Evolutionary conservation across 2,797 vertebrate genomes (phyloP), one percentile per base, ranked within the genome.

Genomic region (Gymnoscopelus microlampas): DNA sequence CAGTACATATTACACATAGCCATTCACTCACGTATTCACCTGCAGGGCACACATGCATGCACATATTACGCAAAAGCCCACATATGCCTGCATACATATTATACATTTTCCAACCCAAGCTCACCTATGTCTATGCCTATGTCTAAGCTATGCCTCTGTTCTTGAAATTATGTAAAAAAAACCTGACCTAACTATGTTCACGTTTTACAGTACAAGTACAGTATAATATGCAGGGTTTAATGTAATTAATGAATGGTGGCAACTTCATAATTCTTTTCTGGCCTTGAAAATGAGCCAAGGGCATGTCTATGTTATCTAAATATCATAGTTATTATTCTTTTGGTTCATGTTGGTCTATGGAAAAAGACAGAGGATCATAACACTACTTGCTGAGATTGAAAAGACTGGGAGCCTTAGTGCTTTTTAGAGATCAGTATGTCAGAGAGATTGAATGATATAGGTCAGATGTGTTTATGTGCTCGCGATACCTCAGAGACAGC

Each of bases 351-450:
- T 61, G 61, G 70, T 14, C 19, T 2, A 11, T 62, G 66, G 51
- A 70, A 59, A 39, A 79, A 64, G 72, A 83, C 73, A 63, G 77
- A 74, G 29, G 54, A 80, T 81, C 64, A 75, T 83, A 75, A 76
- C 74, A 78, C 15, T 81, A 51, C 53, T 60, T 19, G 68, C 54
- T 4, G n/a, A 71, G 77, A 57, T 60, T 69, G 60, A 73, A 79
- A 76, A 73, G 56, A 56, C 58, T 51, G 53, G 60, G 61, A 74
- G 69, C 64, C 60, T 65, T 14, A 56, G 68, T 59, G 74, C 73
- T 83, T 83, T 78, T 73, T 71, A 77, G 63, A 82, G 73, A 75
- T 83, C 78, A 78, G 58, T 70, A 53, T 74, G 73, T 80, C 71
- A 82, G 49, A 70, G 68, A 76, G 76, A 83, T 75, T 76, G 80